Percentiles rank a stretch among this genome's conserved stretches.
phyloP scores from a whole-genome alignment of 2,113 vertebrate genomes.

The Nematolebias whitei region DNA sequence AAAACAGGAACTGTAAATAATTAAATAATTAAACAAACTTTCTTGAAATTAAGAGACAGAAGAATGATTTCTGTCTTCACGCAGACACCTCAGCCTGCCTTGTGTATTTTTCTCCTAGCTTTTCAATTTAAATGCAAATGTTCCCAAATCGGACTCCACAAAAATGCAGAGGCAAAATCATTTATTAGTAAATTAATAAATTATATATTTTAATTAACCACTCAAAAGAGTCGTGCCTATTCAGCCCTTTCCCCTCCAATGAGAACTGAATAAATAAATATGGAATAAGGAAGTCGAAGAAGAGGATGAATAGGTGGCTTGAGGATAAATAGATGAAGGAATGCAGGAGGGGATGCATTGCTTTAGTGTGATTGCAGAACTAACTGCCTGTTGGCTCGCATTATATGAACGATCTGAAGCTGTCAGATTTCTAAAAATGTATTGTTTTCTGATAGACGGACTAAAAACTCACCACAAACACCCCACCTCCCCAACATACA shows the following conservation, averaged over 20 bases:
- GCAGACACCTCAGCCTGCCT: slow-evolving; percentile 30
- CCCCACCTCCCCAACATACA: slow-evolving; percentile 8
- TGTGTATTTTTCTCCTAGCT: slow-evolving; percentile 66
- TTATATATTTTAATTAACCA: slow-evolving; percentile 85
- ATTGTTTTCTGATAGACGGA: slow-evolving; percentile 73
- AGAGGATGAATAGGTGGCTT: slow-evolving; percentile 37
- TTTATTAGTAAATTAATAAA: slow-evolving; percentile 75
- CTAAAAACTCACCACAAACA: slow-evolving; percentile 68
- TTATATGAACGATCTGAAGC: slow-evolving; percentile 70
- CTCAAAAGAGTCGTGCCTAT: slow-evolving; percentile 66
- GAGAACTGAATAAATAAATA: slow-evolving; percentile 79
- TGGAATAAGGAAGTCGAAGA: slow-evolving; percentile 33
- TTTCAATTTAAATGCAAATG: slow-evolving; percentile 81
- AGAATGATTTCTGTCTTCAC: slow-evolving; percentile 44
- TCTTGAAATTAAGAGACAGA: slow-evolving; percentile 31
- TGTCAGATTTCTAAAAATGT: slow-evolving; percentile 74
- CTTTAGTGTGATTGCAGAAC: slow-evolving; percentile 60
- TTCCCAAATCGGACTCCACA: slow-evolving; percentile 73
- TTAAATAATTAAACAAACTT: too few relatives aligned
- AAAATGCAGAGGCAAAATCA: slow-evolving; percentile 73
- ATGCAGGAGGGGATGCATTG: slow-evolving; percentile 55
- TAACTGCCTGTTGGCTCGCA: slow-evolving; percentile 61
- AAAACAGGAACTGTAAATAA: too few relatives aligned
- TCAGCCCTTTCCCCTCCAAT: slow-evolving; percentile 71
- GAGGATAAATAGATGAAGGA: slow-evolving; percentile 46